Conservation (phyloP, 2,888 invertebrate genomes). For the Macaria liturata region DNA sequence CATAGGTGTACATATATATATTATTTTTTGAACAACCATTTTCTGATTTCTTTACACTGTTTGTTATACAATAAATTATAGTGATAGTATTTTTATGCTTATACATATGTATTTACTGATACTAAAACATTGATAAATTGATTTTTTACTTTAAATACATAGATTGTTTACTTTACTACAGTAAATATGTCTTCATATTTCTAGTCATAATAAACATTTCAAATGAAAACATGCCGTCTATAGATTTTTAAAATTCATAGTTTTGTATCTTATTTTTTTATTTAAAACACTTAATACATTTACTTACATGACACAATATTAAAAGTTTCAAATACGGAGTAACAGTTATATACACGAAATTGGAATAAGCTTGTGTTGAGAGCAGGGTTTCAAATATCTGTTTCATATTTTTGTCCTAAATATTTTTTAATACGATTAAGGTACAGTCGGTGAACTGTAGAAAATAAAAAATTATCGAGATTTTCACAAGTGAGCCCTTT, state of each 20-base stretch:
- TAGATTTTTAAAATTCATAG: slow-evolving; percentile 52
- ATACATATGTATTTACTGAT: slow-evolving; percentile 46
- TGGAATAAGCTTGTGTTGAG: slow-evolving; percentile 33
- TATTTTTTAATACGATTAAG: slow-evolving; percentile 36
- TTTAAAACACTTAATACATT: slow-evolving; percentile 68
- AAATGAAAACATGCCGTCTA: slow-evolving; percentile 44
- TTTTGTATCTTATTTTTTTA: slow-evolving; percentile 41
- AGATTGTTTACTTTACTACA: slow-evolving; percentile 55
- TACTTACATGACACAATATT: slow-evolving; percentile 54
- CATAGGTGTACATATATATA: slow-evolving; percentile 47
- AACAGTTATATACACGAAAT: slow-evolving; percentile 53
- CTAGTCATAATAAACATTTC: slow-evolving; percentile 47
- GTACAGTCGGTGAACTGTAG: slow-evolving; percentile 28
- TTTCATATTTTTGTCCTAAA: slow-evolving; percentile 19
- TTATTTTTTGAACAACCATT: slow-evolving; percentile 57
- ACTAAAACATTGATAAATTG: slow-evolving; percentile 55
- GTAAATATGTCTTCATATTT: slow-evolving; percentile 63
- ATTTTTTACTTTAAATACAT: slow-evolving; percentile 53
- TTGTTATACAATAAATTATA: slow-evolving; percentile 34
- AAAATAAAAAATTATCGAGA: slow-evolving; percentile 61
- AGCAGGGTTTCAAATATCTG: slow-evolving; percentile 29
- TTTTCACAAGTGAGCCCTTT: slow-evolving; percentile 69
- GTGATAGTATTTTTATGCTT: slow-evolving; percentile 34
- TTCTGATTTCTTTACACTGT: slow-evolving; percentile 28
- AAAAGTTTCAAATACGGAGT: slow-evolving; percentile 63